Evolutionary conservation across 2,113 vertebrate genomes (phyloP), one percentile per base, ranked within the genome.

Genomic region (Grammomys surdaster): DNA sequence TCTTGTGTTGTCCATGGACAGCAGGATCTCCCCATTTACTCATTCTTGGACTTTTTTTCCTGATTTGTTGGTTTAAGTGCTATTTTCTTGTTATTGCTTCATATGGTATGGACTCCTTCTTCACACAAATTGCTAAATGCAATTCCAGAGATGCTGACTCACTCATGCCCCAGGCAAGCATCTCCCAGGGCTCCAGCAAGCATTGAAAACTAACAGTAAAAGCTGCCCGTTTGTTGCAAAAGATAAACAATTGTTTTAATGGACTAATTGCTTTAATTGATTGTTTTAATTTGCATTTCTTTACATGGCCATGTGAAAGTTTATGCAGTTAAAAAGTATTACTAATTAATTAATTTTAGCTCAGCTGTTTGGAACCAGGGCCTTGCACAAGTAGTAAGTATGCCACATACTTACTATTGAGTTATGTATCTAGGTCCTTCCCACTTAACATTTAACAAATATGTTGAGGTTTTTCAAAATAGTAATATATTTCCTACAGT

Each of bases 101-200:
- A n/a, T 43, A 70, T 60, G 16, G 12, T 75, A 48, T 24, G 1
- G 67, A 81, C 65, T 81, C 51, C 92, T 94, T 92, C 77, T 89
- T 89, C 67, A 40, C 69, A 63, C n/a, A 43, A 26, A 69, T 58
- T 95, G 76, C 87, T 93, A 84, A 94, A 77, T 90, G 94, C 70
- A 97, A 17, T 90, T 82, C 93, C 67, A 76, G 56, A 87, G 69
- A 75, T 9, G 1, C 14, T 94, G 54, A 69, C 65, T 60, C 40
- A 86, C 19, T 67, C 80, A 48, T n/a, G 54, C 58, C 84, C 16
- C 70, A 14, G 81, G 78, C 65, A 80, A 85, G 91, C 11, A 81
- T 89, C 26, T 85, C n/a, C 28, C 60, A 77, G 28, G 60, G 63
- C 19, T 31, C 26, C 28, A 92, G 73, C 0, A 60, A 80, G 58